Conservation (phyloP, 2,113 vertebrate genomes). For the Suncus etruscus region DNA sequence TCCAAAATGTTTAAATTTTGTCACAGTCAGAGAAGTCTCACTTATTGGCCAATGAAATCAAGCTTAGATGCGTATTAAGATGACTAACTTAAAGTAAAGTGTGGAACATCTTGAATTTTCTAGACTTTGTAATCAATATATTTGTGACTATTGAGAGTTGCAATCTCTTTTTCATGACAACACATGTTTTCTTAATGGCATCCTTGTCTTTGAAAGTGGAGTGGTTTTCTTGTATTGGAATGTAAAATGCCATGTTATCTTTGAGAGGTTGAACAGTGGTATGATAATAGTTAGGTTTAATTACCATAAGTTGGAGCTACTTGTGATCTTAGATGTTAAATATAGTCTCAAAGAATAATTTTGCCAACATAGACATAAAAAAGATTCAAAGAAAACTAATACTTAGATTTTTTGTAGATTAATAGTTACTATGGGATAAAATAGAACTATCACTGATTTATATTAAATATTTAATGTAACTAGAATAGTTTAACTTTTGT, state of each 20-base stretch:
- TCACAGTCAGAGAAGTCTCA: neutral
- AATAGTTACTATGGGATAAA: no score
- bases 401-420: no score
- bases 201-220: constrained; percentile 3
- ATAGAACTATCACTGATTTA: no score
- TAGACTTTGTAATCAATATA: neutral
- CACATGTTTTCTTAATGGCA: neutral
- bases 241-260: neutral
- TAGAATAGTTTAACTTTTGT: neutral
- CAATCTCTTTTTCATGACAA: no score
- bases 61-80: neutral
- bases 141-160: no score
- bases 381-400: no score
- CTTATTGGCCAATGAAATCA: neutral
- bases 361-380: no score
- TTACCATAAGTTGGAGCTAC: no score
- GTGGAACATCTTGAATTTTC: neutral
- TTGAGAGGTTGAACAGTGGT: neutral
- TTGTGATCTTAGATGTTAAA: no score
- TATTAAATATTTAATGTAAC: neutral
- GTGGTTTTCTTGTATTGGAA: no score
- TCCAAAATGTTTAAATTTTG: neutral
- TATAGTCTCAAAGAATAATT: no score
- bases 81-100: neutral
- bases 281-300: neutral